A percentile compares a stretch with the other conserved stretches of the same genome.
phyloP scores from a whole-genome alignment of 2,113 vertebrate species.

The Rafetus swinhoei region DNA sequence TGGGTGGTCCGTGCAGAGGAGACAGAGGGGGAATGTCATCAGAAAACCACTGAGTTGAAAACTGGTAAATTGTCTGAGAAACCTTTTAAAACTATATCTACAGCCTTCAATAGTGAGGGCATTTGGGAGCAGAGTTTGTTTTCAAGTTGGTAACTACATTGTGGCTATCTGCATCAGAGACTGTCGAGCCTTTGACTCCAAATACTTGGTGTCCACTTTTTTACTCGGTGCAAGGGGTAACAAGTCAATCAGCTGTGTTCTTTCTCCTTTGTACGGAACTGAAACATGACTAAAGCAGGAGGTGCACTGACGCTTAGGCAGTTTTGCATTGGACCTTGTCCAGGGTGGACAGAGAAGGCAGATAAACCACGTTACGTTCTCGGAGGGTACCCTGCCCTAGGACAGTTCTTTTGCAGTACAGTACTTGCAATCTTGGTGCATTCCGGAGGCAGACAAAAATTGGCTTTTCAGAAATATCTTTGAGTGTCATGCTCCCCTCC shows the following conservation, averaged over 20 bases:
- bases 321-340: background rate
- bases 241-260: background rate
- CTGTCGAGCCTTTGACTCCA: background rate
- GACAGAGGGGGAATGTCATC: background rate
- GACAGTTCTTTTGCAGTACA: background rate
- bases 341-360: background rate
- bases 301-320: background rate
- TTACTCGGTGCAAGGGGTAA: background rate
- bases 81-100: background rate
- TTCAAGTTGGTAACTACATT: background rate
- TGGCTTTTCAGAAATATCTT: background rate
- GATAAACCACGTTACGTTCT: background rate
- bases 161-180: background rate
- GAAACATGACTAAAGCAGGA: background rate
- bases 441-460: background rate
- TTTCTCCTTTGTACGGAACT: background rate
- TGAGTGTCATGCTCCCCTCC: background rate
- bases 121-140: slow-evolving; percentile 32
- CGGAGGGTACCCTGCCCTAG: background rate
- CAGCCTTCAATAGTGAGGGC: background rate
- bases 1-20: background rate
- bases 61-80: background rate
- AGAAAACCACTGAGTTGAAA: background rate
- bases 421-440: background rate
- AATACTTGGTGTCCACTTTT: background rate